Percentiles rank a stretch among this genome's conserved stretches.
Conservation (phyloP, 2,888 invertebrate species). For the Spodoptera picta region DNA sequence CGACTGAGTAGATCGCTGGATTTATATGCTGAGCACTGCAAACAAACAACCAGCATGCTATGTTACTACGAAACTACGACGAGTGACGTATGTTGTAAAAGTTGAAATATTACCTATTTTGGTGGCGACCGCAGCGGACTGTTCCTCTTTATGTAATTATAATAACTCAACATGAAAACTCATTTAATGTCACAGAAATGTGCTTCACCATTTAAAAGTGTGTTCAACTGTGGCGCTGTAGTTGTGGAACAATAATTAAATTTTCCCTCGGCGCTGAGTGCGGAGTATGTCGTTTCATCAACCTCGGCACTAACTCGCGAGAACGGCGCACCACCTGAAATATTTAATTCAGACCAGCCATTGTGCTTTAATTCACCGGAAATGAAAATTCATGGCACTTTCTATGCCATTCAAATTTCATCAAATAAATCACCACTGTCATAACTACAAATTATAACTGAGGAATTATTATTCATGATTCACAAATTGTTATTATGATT, state of each 20-base stretch:
- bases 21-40: slow-evolving; percentile 1
- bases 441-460: slow-evolving; percentile 7
- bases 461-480: not conserved
- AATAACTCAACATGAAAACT: slow-evolving; percentile 77
- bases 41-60: not conserved
- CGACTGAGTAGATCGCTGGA: not conserved
- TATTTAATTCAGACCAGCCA: slow-evolving; percentile 81
- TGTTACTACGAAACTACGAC: slow-evolving; percentile 1
- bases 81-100: slow-evolving; percentile 6
- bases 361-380: slow-evolving; percentile 78
- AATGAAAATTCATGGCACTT: slow-evolving; percentile 73
- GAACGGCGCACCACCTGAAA: slow-evolving; percentile 79
- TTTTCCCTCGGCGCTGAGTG: slow-evolving; percentile 80
- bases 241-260: slow-evolving; percentile 85
- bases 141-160: slow-evolving; percentile 71
- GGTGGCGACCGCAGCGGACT: slow-evolving; percentile 38
- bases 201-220: slow-evolving; percentile 81
- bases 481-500: too few species aligned
- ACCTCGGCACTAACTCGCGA: slow-evolving; percentile 79
- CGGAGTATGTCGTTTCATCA: slow-evolving; percentile 83
- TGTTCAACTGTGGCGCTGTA: slow-evolving; percentile 79
- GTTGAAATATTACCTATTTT: slow-evolving; percentile 20
- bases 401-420: slow-evolving; percentile 43
- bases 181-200: slow-evolving; percentile 80
- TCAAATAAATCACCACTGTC: slow-evolving; percentile 24